Percentiles rank a stretch among this genome's conserved stretches.
Evolutionary conservation across 2,113 vertebrate genomes (phyloP).

Genomic region (Thomomys bottae): DNA sequence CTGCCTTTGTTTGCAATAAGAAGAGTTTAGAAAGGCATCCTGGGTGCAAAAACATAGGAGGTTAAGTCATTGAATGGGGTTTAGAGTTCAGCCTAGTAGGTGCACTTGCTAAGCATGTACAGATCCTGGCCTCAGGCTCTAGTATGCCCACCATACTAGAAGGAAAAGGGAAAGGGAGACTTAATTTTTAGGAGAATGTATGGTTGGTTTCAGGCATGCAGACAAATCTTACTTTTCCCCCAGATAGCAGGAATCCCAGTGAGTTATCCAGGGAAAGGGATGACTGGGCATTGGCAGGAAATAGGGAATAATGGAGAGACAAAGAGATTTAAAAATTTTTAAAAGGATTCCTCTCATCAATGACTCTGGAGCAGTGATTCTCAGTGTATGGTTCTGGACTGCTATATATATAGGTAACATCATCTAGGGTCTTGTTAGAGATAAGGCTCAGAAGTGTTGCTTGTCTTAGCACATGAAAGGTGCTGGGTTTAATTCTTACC

Average conservation of each 20-base stretch:
- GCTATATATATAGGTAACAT: too few species aligned
- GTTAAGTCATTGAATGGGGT: background rate
- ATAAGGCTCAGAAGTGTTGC: background rate
- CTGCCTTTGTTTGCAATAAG: background rate
- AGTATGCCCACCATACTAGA: too few species aligned
- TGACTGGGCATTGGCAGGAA: background rate
- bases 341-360: background rate
- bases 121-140: background rate
- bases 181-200: background rate
- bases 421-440: background rate
- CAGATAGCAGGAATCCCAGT: background rate
- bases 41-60: background rate
- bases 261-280: too few species aligned
- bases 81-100: background rate
- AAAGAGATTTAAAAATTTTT: too few species aligned
- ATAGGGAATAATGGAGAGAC: background rate
- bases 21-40: background rate
- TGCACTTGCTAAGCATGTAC: background rate
- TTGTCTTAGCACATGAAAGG: too few species aligned
- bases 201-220: background rate
- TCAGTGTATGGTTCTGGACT: background rate
- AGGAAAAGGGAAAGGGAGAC: background rate
- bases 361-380: background rate
- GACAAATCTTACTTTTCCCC: background rate
- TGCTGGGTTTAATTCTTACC: too few species aligned